Evolutionary conservation across 2,113 vertebrate species (phyloP), one percentile per base, ranked within the genome.

Genomic region (Pterocles orientalis): DNA sequence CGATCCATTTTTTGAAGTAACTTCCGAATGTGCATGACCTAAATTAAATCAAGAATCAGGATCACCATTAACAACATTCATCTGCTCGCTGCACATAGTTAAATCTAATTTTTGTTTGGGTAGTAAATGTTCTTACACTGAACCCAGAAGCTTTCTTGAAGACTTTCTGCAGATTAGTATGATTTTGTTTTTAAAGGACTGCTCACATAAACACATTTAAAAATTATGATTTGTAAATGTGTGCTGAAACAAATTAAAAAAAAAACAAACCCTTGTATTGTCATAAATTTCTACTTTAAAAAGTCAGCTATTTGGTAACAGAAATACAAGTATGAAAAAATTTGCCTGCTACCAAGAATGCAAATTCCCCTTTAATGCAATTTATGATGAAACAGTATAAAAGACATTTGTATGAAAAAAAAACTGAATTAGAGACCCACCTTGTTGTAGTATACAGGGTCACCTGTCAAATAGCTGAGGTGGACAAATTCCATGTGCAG

Each of bases 1-100:
- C 99, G 98, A 94, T 99, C 99, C 99, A 99, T 99, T 98, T 99
- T 99, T 97, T 99, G 99, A 53, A 99, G 98, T 28, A 99, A 98
- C 97, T 99, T 99, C 86, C 99, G 97, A 97, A 99, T 99, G 96
- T 99, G 99, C 99, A 99, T 99, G 89, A 99, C 99, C 99, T 99
- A 97, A 91, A 95, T 82, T 33, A 96, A 97, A 98, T 81, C 31
- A 92, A 95, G 91, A 94, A 94, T 83, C 71, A 96, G 82, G 57
- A 96, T 82, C 90, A 93, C 21, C 9, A 31, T 51, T 94, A 93
- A 58, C 19, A 92, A 88, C 1, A 3, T 72, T 87, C 4, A 70
- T 28, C 41, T 70, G 56, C 23, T 58, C 43, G 91, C 94, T 70
- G 54, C 18, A 87, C 7, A 66, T 6, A 78, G 43, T 56, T 65